Evolutionary conservation across 1,140 invertebrate species (phyloP).

Genomic region (Cotesia vestalis): DNA sequence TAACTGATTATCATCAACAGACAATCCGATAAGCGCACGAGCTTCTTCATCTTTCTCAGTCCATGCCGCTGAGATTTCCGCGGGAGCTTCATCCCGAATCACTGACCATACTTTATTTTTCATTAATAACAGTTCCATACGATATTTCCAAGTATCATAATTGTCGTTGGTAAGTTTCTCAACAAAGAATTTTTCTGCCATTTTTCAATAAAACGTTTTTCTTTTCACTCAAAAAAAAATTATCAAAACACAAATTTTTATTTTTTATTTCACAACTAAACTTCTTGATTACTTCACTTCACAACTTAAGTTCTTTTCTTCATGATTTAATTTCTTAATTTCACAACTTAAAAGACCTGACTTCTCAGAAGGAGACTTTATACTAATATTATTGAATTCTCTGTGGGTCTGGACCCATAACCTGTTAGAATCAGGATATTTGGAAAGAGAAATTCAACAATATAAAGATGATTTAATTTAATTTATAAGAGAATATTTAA

Average conservation of each 20-base stretch:
- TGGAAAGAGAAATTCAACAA: no score
- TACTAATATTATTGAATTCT: background rate
- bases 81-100: background rate
- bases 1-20: conserved; percentile 42
- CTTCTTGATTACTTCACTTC: no score
- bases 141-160: background rate
- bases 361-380: background rate
- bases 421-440: conserved; percentile 9
- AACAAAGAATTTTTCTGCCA: background rate
- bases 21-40: conserved; percentile 40
- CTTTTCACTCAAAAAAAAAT: no score
- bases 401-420: background rate
- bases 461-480: no score
- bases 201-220: no score
- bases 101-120: background rate
- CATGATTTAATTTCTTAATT: background rate
- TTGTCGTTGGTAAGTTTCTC: background rate
- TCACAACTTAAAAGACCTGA: background rate
- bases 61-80: background rate
- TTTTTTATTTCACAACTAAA: no score
- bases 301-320: background rate
- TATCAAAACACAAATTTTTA: no score
- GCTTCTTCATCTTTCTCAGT: conserved; percentile 35
- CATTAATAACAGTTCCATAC: background rate
- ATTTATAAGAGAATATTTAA: no score